A percentile compares a stretch with the other conserved stretches of the same genome.
Evolutionary conservation across 2,113 vertebrate species (phyloP).

Genomic region (Scatophagus argus): DNA sequence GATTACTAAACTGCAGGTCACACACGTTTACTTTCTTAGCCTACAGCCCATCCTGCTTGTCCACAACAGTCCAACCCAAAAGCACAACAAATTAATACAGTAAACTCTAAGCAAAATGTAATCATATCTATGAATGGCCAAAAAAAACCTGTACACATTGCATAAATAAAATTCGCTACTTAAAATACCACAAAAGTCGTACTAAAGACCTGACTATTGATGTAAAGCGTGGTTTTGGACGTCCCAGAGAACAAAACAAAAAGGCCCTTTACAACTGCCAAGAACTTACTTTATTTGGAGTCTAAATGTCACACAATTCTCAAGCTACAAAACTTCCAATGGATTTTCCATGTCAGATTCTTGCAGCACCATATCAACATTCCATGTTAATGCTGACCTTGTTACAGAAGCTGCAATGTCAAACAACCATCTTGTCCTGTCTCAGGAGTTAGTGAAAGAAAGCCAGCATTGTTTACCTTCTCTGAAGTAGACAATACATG

Average conservation of each 20-base stretch:
- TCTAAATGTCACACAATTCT: conserved; percentile 63
- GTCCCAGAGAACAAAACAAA: conserved; percentile 44
- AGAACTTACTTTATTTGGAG: conserved; percentile 30
- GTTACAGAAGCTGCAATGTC: conserved; percentile 48
- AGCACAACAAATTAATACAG: conserved; percentile 38
- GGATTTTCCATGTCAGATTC: conserved; percentile 45
- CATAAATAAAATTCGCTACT: too few species aligned
- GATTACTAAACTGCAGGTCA: conserved; percentile 33
- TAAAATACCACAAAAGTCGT: neutral
- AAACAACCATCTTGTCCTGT: conserved; percentile 23
- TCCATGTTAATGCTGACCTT: conserved; percentile 61
- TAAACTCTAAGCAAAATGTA: conserved; percentile 11
- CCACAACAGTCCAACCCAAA: conserved; percentile 27
- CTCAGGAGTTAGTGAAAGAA: conserved; percentile 18
- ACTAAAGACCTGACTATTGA: neutral
- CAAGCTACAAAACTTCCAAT: conserved; percentile 45
- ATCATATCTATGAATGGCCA: conserved; percentile 1
- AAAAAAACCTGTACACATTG: too few species aligned
- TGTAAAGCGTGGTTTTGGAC: neutral
- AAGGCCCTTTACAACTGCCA: conserved; percentile 25
- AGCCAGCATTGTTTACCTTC: conserved; percentile 35
- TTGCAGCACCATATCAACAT: conserved; percentile 53
- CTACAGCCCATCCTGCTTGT: conserved; percentile 1
- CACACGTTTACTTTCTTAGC: conserved; percentile 52
- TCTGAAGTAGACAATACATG: conserved; percentile 30